These are phyloP conservation scores for Anas platyrhynchos DNA, from an alignment of 2,113 vertebrate genomes.

Conservation along the genomic window DNA sequence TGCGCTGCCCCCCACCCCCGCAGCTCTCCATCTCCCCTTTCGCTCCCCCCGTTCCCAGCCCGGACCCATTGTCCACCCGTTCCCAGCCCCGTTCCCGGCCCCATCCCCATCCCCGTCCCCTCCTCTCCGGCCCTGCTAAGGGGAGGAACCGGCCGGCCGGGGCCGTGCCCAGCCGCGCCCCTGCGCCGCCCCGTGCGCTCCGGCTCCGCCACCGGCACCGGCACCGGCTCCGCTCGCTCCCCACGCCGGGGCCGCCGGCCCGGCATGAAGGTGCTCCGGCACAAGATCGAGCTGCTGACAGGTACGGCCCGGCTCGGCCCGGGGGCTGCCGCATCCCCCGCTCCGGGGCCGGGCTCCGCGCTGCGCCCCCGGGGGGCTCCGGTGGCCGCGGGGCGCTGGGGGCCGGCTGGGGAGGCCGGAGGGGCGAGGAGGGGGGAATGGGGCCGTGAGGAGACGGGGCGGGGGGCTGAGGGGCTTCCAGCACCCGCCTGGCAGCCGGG, in stretches of 20 bases:
- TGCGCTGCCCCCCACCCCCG: no score
- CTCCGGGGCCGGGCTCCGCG: background rate
- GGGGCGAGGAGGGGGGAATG: background rate
- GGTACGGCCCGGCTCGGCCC: background rate
- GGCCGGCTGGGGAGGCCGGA: no score
- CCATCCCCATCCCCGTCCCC: background rate
- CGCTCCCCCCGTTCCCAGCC: background rate
- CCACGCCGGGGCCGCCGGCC: background rate
- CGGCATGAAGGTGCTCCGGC: slow-evolving; percentile 38
- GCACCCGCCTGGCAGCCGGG: background rate
- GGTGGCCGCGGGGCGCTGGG: background rate
- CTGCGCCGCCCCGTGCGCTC: background rate
- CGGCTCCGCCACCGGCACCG: background rate
- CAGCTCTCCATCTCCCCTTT: background rate
- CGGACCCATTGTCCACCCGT: background rate
- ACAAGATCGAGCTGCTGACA: slow-evolving; percentile 45
- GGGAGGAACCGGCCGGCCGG: slow-evolving; percentile 20
- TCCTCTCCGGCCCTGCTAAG: background rate
- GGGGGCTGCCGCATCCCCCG: background rate
- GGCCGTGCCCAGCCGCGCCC: slow-evolving; percentile 13
- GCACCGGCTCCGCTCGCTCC: background rate
- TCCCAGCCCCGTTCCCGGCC: background rate
- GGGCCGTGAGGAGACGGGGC: background rate
- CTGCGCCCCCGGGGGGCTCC: no score
- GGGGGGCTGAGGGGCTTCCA: background rate